These are phyloP conservation scores for Probosciger aterrimus DNA, from an alignment of 2,113 vertebrate species.

Conservation along the genomic window DNA sequence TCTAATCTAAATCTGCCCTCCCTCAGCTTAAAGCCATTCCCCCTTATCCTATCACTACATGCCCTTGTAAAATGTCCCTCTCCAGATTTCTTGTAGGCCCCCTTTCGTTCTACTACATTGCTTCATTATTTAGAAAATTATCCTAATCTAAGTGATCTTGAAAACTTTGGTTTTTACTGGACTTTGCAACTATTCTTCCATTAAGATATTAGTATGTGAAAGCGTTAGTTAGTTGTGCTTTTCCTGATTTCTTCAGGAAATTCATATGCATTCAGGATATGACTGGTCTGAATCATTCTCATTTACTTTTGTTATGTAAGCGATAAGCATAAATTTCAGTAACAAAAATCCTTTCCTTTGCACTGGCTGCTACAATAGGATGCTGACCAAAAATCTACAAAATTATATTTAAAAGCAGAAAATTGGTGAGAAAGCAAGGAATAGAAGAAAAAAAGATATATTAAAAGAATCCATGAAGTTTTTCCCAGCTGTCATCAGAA, in stretches of 20 bases:
- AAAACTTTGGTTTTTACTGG: neutral
- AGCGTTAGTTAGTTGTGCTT: neutral
- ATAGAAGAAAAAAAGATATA: neutral
- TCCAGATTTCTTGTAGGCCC: neutral
- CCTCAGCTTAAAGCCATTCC: neutral
- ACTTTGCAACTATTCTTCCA: neutral
- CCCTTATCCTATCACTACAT: neutral
- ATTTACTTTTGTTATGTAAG: neutral
- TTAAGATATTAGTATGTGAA: neutral
- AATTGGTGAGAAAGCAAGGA: neutral
- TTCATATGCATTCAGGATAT: neutral
- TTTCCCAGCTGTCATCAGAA: neutral
- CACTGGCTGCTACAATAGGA: neutral
- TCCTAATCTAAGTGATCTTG: neutral
- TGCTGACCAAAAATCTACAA: neutral
- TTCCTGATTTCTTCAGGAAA: neutral
- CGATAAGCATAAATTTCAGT: neutral
- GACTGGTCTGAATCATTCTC: neutral
- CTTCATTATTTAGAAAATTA: neutral
- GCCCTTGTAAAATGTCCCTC: neutral
- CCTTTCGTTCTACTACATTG: neutral
- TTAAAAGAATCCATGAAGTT: neutral
- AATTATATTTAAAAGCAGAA: neutral
- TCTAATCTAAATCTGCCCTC: neutral
- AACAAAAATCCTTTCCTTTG: neutral